Conservation (phyloP, 2,113 vertebrate species). For the Dendropsophus ebraccatus region DNA sequence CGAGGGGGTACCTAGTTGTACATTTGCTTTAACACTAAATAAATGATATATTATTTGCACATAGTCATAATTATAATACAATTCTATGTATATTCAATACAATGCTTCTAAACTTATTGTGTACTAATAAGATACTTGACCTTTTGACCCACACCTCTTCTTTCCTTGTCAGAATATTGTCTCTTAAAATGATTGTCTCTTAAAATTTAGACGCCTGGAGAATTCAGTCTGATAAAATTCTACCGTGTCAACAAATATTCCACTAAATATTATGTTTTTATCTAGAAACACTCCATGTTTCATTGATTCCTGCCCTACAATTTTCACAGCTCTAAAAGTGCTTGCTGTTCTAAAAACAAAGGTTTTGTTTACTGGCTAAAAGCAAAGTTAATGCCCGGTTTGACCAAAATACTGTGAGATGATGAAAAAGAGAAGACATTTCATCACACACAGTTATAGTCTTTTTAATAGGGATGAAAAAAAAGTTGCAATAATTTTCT, state of each 20-base stretch:
- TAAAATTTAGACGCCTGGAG: neutral
- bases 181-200: neutral
- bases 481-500: conserved; percentile 1
- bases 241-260: conserved; percentile 39
- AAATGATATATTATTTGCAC: neutral
- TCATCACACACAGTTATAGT: conserved; percentile 3
- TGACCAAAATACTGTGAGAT: conserved; percentile 18
- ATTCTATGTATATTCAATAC: neutral
- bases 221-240: conserved; percentile 28
- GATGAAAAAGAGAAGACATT: conserved; percentile 20
- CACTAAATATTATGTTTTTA: conserved; percentile 35
- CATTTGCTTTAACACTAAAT: neutral
- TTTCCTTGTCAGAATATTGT: neutral
- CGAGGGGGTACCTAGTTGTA: no score
- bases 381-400: conserved; percentile 26
- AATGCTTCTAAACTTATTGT: no score
- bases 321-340: conserved; percentile 50
- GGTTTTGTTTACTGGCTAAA: conserved; percentile 27
- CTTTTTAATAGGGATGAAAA: conserved; percentile 9
- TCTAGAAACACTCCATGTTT: conserved; percentile 16
- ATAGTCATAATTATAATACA: neutral
- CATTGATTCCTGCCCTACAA: conserved; percentile 42
- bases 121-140: neutral
- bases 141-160: neutral
- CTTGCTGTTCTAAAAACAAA: conserved; percentile 18